Conservation (phyloP, 2,888 invertebrate genomes). For the Harpalus rubripes region DNA sequence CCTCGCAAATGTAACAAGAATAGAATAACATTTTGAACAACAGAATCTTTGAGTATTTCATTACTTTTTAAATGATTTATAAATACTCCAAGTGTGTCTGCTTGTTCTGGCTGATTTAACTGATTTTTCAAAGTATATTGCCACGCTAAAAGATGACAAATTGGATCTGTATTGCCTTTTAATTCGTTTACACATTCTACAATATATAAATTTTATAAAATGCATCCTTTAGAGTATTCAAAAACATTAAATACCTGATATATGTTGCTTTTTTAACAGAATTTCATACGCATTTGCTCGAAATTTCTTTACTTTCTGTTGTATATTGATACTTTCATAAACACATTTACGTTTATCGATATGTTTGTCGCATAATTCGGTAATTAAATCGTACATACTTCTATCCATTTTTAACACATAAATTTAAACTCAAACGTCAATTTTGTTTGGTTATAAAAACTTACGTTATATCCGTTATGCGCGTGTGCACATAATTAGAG, state of each 20-base stretch:
- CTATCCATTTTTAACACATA: conserved; percentile 61
- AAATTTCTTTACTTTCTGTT: conserved; percentile 70
- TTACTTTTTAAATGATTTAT: conserved; percentile 70
- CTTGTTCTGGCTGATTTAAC: conserved; percentile 72
- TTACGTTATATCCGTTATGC: background rate
- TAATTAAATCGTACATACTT: conserved; percentile 73
- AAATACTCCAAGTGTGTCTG: conserved; percentile 71
- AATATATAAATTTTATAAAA: conserved; percentile 51
- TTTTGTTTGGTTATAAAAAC: background rate
- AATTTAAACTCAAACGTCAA: conserved; percentile 46
- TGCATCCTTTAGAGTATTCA: background rate
- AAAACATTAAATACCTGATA: conserved; percentile 32
- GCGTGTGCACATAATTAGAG: background rate
- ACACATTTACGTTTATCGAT: conserved; percentile 67
- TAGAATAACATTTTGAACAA: conserved; percentile 67
- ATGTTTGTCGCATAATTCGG: conserved; percentile 74
- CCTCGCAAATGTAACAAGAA: conserved; percentile 69
- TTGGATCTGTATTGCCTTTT: conserved; percentile 72
- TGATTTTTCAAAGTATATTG: conserved; percentile 73
- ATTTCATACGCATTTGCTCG: conserved; percentile 74
- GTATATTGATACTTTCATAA: conserved; percentile 53
- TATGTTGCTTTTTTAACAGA: conserved; percentile 70
- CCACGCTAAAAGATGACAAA: conserved; percentile 74
- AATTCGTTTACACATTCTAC: conserved; percentile 69
- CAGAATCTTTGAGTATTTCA: conserved; percentile 64